Evolutionary conservation across 2,113 vertebrate species (phyloP), one percentile per base, ranked within the genome.

Genomic region (Lycocorax pyrrhopterus): DNA sequence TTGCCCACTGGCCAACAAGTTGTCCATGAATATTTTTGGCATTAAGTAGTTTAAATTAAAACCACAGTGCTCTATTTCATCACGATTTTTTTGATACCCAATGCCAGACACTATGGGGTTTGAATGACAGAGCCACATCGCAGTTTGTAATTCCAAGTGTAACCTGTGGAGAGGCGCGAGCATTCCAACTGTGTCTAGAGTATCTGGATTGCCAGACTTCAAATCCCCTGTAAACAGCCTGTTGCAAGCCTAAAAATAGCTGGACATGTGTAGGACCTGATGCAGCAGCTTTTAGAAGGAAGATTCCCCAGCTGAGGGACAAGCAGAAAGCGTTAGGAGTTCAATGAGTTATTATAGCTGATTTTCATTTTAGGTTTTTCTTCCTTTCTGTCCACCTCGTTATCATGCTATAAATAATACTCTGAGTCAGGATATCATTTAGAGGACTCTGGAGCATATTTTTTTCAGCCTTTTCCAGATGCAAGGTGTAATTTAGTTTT

Each of bases 131-230:
- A 96, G 83, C 66, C 96, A 97, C 90, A 93, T 87, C 53, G 68
- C 62, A 80, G 94, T 51, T 96, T 93, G 95, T 87, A 96, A 90
- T 96, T 97, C 92, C 96, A 92, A 95, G 76, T 64, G 92, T 90
- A 97, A 96, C 94, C 96, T 96, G 96, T 9, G 1, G 76, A 93
- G 85, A 88, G 76, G 59, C 62, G 12, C 2, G 39, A 95, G 92
- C 96, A 94, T 96, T 95, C 96, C 96, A 92, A 97, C 93, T 93
- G 96, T 93, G 96, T 96, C 94, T 97, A 96, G 90, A 93, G 88
- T 96, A 95, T 97, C 96, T 95, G 79, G 83, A 95, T 84, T 96
- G 92, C 96, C 94, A 97, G 96, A 97, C 96, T 96, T 92, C 93
- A 94, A 95, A 96, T 97, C 90, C 88, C 76, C 67, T 84, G 94